A percentile compares a stretch with the other conserved stretches of the same genome.
These are phyloP conservation scores for Bursaphelenchus mucronatus DNA, from an alignment of 1,140 invertebrate species.

Conservation along the genomic window DNA sequence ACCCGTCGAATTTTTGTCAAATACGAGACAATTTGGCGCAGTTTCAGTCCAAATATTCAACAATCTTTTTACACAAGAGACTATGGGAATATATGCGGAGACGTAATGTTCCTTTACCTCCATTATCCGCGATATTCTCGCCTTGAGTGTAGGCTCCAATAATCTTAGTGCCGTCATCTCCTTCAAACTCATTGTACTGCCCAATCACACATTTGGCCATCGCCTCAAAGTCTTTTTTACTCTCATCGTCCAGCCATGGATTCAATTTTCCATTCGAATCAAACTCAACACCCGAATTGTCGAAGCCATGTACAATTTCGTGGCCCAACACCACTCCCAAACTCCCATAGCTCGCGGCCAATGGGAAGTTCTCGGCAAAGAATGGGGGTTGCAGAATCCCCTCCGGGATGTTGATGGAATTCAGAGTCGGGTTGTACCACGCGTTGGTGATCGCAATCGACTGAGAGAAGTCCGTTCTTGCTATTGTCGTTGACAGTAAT, in stretches of 20 bases:
- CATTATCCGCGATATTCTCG: no score
- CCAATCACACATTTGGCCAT: conserved; percentile 34
- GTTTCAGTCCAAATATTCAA: no score
- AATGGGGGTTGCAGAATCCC: conserved; percentile 64
- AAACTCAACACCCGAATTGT: conserved; percentile 54
- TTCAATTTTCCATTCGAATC: conserved; percentile 28
- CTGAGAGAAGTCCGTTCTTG: no score
- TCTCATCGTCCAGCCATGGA: conserved; percentile 35
- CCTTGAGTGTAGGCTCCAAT: no score
- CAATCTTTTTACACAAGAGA: no score
- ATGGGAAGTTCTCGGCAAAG: conserved; percentile 66
- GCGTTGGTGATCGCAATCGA: no score
- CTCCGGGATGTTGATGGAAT: background rate
- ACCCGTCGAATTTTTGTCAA: no score
- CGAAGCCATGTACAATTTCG: conserved; percentile 66
- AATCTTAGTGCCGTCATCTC: no score
- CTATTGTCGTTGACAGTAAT: no score
- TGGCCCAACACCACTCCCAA: conserved; percentile 66
- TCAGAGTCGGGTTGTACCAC: background rate
- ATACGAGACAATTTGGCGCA: no score
- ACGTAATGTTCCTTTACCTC: no score
- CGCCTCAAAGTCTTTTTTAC: conserved; percentile 24
- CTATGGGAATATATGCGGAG: no score
- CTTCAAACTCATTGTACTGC: conserved; percentile 18
- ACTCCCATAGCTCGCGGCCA: conserved; percentile 66